Evolutionary conservation across 1,140 invertebrate species (phyloP).

Genomic region (Tachypleus tridentatus): DNA sequence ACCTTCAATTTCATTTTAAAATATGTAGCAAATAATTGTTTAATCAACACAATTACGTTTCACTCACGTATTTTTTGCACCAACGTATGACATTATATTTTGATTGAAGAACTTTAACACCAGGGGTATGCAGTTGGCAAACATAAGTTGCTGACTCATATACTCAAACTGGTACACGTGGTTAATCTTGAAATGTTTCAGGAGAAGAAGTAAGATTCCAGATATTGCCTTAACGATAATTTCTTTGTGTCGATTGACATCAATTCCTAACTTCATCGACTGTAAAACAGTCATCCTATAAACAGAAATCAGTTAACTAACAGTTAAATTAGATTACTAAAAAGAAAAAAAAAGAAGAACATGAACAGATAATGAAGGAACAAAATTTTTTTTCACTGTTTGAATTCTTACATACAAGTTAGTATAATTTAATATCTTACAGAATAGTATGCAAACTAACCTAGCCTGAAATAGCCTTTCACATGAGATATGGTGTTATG

Average conservation of each 20-base stretch:
- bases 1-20: too few species aligned
- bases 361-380: background rate
- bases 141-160: slow-evolving; percentile 96
- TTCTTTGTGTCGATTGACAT: slow-evolving; percentile 97
- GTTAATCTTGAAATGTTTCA: slow-evolving; percentile 99
- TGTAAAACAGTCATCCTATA: slow-evolving; percentile 82
- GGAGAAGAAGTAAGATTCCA: slow-evolving; percentile 75
- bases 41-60: too few species aligned
- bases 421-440: too few species aligned
- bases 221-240: slow-evolving; percentile 98
- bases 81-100: slow-evolving; percentile 90
- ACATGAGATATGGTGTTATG: too few species aligned
- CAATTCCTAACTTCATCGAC: slow-evolving; percentile 90
- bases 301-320: slow-evolving; percentile 12
- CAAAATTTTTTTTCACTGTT: too few species aligned
- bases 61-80: slow-evolving; percentile 67
- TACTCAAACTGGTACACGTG: slow-evolving; percentile 99
- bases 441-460: too few species aligned
- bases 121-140: slow-evolving; percentile 97
- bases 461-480: too few species aligned
- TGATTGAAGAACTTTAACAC: slow-evolving; percentile 99
- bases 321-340: background rate
- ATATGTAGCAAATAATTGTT: too few species aligned
- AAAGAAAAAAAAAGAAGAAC: slow-evolving; percentile 12
- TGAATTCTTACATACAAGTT: too few species aligned